A percentile compares a stretch with the other conserved stretches of the same genome.
Evolutionary conservation across 1,140 invertebrate genomes (phyloP).

Genomic region (Agrypnia vestita): DNA sequence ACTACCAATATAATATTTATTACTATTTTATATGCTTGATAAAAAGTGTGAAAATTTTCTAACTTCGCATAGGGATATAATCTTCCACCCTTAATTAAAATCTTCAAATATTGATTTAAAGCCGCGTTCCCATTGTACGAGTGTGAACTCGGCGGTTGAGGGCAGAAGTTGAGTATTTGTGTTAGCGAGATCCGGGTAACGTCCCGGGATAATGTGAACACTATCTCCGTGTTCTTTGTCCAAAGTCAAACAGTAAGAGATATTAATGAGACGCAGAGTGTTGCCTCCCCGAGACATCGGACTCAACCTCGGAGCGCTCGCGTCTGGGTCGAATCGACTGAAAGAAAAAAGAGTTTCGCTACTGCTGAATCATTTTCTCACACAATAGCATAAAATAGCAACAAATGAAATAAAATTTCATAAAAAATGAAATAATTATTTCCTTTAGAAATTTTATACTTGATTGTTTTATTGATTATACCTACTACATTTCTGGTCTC

Average conservation of each 20-base stretch:
- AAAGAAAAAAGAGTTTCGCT: too few relatives aligned
- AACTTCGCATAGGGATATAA: not conserved
- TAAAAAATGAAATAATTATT: too few relatives aligned
- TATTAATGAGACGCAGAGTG: constrained; percentile 28
- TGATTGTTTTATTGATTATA: too few relatives aligned
- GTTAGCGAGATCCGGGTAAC: constrained; percentile 5
- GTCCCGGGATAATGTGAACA: constrained; percentile 3
- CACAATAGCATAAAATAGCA: too few relatives aligned
- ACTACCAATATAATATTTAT: too few relatives aligned
- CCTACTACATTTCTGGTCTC: too few relatives aligned
- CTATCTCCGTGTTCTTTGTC: constrained; percentile 10
- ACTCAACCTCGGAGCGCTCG: not conserved
- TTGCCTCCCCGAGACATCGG: not conserved
- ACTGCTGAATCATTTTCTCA: too few relatives aligned
- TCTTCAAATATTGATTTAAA: constrained; percentile 20
- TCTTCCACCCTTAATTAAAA: constrained; percentile 1
- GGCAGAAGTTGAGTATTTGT: constrained; percentile 28
- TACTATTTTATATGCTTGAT: too few relatives aligned
- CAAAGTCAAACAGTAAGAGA: constrained; percentile 6
- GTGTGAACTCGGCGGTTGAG: not conserved
- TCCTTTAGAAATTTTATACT: too few relatives aligned
- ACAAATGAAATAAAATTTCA: too few relatives aligned
- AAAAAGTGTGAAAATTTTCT: too few relatives aligned
- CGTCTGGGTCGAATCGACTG: too few relatives aligned
- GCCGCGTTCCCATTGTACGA: not conserved